A percentile compares a stretch with the other conserved stretches of the same genome.
Evolutionary conservation across 2,797 vertebrate genomes (phyloP).

Genomic region (Bradypus variegatus): DNA sequence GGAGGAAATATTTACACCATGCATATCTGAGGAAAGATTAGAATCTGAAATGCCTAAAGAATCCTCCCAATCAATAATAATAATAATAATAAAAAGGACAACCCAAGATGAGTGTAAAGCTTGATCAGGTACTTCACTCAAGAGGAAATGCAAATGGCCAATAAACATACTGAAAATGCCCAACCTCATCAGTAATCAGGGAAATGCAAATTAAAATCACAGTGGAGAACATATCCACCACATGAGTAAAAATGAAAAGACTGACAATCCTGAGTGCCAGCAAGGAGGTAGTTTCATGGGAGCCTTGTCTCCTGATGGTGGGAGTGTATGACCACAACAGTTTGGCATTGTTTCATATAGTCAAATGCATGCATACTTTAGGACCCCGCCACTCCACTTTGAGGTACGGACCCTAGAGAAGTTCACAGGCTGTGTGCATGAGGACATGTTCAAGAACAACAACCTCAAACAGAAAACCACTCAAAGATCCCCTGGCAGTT

Average conservation of each 20-base stretch:
- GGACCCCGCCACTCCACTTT: neutral
- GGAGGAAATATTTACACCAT: neutral
- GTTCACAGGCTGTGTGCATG: fast-evolving
- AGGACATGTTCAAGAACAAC: neutral
- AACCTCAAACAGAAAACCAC: neutral
- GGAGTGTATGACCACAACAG: fast-evolving
- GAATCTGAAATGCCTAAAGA: neutral
- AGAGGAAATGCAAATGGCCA: neutral
- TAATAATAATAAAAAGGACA: neutral
- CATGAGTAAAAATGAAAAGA: neutral
- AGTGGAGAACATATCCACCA: neutral
- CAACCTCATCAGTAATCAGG: neutral
- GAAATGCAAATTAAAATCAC: neutral
- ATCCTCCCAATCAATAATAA: neutral
- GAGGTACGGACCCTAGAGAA: neutral
- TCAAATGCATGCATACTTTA: fast-evolving
- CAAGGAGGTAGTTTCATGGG: too few relatives aligned
- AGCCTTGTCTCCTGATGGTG: neutral
- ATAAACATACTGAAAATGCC: fast-evolving
- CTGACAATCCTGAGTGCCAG: fast-evolving
- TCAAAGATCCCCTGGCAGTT: fast-evolving
- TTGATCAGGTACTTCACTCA: neutral
- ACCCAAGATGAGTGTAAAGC: neutral
- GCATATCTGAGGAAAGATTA: neutral
- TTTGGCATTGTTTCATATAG: too few relatives aligned